These are phyloP conservation scores for Rhabdophis nuchalis DNA, from an alignment of 2,797 vertebrate genomes.

Conservation along the genomic window DNA sequence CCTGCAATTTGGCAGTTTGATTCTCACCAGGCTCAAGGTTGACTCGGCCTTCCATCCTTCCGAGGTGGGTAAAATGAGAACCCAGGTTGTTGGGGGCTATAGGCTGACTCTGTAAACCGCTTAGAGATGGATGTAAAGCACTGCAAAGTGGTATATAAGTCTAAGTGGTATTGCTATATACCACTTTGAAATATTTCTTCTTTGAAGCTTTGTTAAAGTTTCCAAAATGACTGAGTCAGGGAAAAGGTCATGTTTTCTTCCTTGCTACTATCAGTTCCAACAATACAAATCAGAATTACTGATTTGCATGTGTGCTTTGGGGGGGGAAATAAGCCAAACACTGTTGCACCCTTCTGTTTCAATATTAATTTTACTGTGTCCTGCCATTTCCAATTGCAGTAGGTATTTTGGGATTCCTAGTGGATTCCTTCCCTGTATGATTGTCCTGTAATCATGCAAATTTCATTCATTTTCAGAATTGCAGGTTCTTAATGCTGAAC, in stretches of 20 bases:
- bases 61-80: no score
- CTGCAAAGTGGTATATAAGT: no score
- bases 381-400: conserved; percentile 39
- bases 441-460: conserved; percentile 66
- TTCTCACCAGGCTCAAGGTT: no score
- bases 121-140: no score
- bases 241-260: background rate
- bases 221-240: background rate
- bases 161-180: background rate
- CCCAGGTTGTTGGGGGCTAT: no score
- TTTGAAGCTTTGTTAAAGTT: background rate
- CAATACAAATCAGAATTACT: conserved; percentile 43
- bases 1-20: no score
- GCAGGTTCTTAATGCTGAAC: conserved; percentile 67
- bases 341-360: conserved; percentile 54
- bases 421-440: conserved; percentile 56
- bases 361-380: conserved; percentile 60
- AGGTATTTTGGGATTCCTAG: conserved; percentile 61
- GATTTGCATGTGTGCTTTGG: conserved; percentile 51
- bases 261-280: conserved; percentile 36
- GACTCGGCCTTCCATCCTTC: no score
- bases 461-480: conserved; percentile 70
- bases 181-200: background rate
- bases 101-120: no score
- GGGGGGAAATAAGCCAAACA: conserved; percentile 60